Conservation (phyloP, 2,113 vertebrate genomes). For the Sterrhoptilus dennistouni region DNA sequence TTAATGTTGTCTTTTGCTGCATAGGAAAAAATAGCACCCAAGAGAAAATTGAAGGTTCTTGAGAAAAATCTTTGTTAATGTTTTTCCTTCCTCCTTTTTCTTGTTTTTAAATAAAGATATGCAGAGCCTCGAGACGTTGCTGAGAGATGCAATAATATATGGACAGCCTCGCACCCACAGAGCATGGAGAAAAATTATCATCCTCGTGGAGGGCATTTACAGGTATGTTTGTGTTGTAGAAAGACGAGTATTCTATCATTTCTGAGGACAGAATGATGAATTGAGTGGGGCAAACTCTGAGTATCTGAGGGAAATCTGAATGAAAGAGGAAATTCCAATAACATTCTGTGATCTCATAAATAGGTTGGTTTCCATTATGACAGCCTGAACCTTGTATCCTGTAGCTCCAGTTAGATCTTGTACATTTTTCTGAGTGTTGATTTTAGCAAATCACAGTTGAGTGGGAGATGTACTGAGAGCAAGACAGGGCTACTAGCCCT, state of each 20-base stretch:
- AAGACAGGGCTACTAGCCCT: background rate
- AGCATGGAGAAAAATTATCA: slow-evolving; percentile 94
- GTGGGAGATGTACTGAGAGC: background rate
- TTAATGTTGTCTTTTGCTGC: background rate
- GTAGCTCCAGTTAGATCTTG: background rate
- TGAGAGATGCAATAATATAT: slow-evolving; percentile 84
- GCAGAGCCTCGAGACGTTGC: slow-evolving; percentile 84
- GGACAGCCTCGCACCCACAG: slow-evolving; percentile 88
- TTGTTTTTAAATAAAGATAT: slow-evolving; percentile 78
- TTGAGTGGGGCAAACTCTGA: background rate
- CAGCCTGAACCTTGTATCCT: background rate
- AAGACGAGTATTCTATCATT: background rate
- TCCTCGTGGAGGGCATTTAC: slow-evolving; percentile 93
- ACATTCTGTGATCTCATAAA: background rate
- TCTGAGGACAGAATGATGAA: background rate
- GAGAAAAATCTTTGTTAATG: background rate
- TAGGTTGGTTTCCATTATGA: background rate
- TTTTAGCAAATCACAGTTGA: background rate
- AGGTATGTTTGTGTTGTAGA: slow-evolving; percentile 75
- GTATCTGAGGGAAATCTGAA: background rate
- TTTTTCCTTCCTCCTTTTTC: background rate
- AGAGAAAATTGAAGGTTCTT: background rate
- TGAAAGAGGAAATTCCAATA: background rate
- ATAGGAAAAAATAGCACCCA: background rate
- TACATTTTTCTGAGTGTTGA: background rate